Evolutionary conservation across 2,888 invertebrate genomes (phyloP).

Genomic region (Monopis laevigella): DNA sequence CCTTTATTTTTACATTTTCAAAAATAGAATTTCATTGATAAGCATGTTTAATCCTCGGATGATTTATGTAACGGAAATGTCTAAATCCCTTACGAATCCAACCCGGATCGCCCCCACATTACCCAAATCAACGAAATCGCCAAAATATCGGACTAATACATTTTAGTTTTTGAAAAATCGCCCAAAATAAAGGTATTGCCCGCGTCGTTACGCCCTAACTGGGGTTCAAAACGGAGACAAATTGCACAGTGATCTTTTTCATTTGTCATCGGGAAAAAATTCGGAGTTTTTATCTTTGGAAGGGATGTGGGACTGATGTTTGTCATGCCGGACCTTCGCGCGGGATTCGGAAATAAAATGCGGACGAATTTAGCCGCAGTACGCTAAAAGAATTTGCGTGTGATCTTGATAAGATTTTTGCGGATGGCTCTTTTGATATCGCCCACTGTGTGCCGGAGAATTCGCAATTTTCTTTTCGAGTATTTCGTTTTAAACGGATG

Average conservation of each 20-base stretch:
- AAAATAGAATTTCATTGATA: no score
- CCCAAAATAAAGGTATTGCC: conserved; percentile 5
- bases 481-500: conserved; percentile 1
- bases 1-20: no score
- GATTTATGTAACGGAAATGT: no score
- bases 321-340: conserved; percentile 10
- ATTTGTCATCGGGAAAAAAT: conserved; percentile 12
- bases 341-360: conserved; percentile 8
- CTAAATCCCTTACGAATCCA: no score
- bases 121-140: background rate
- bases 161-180: conserved; percentile 9
- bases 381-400: conserved; percentile 9
- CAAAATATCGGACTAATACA: background rate
- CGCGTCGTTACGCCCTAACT: conserved; percentile 6
- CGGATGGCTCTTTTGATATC: conserved; percentile 5
- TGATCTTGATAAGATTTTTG: conserved; percentile 7
- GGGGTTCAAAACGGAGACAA: conserved; percentile 5
- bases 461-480: conserved; percentile 4
- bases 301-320: conserved; percentile 11
- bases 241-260: conserved; percentile 10
- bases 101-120: no score
- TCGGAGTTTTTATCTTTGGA: conserved; percentile 10
- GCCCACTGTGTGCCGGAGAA: conserved; percentile 2
- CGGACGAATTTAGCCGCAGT: background rate
- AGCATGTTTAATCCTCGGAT: no score